Conservation (phyloP, 2,113 vertebrate genomes). For the Lophius piscatorius region DNA sequence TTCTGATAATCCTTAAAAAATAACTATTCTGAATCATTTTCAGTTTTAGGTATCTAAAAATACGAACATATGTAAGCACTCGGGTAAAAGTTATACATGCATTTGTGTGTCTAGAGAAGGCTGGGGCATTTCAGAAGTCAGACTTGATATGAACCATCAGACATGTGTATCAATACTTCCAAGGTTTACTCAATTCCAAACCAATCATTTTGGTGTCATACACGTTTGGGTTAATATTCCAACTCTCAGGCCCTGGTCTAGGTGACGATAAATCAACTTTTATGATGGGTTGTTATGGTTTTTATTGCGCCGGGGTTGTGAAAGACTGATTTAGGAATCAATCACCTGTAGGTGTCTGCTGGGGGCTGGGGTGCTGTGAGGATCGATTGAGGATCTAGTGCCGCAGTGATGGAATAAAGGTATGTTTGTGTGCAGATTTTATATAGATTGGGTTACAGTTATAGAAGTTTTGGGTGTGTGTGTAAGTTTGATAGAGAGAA, state of each 20-base stretch:
- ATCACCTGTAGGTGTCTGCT: constrained; percentile 77
- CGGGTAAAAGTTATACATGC: constrained; percentile 13
- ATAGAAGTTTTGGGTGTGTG: constrained; percentile 39
- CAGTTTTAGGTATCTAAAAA: neutral
- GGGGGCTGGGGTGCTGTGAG: constrained; percentile 49
- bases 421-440: constrained; percentile 42
- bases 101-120: constrained; percentile 4
- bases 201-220: constrained; percentile 77
- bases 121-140: constrained; percentile 54
- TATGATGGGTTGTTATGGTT: constrained; percentile 81
- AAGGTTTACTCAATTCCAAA: constrained; percentile 77
- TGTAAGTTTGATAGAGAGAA: constrained; percentile 35
- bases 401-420: constrained; percentile 64
- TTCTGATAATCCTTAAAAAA: too few species aligned
- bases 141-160: constrained; percentile 69
- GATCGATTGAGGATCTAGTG: constrained; percentile 77
- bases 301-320: constrained; percentile 75
- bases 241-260: constrained; percentile 62
- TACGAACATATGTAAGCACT: neutral
- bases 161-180: constrained; percentile 64
- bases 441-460: constrained; percentile 49
- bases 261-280: constrained; percentile 79
- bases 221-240: constrained; percentile 82
- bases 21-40: too few species aligned
- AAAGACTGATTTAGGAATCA: constrained; percentile 81